Percentiles rank a stretch among this genome's conserved stretches.
Conservation (phyloP, 1,140 invertebrate species). For the Dryas iulia region DNA sequence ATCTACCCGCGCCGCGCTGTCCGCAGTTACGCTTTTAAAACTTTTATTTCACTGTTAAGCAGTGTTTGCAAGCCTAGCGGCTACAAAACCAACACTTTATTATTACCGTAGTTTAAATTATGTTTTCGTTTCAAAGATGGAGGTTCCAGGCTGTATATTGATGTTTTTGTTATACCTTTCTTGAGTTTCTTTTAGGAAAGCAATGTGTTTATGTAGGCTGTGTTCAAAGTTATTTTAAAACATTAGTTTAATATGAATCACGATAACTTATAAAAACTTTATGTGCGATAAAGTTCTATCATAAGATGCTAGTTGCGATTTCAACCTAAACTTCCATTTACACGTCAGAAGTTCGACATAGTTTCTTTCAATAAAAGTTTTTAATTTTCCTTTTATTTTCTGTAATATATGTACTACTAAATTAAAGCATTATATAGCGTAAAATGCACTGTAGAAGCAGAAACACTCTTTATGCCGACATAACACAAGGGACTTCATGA, state of each 20-base stretch:
- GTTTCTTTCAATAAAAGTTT: too few relatives aligned
- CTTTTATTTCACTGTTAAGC: constrained; percentile 29
- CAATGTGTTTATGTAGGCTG: background rate
- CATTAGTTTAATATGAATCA: background rate
- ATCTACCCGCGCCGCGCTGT: constrained; percentile 36
- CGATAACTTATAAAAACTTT: background rate
- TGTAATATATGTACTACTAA: too few relatives aligned
- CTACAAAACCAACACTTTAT: constrained; percentile 6
- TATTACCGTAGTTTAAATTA: background rate
- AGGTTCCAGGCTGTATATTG: background rate
- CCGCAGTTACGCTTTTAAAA: constrained; percentile 41
- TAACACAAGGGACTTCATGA: too few relatives aligned
- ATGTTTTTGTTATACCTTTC: background rate
- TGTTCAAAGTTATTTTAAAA: background rate
- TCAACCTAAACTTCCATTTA: background rate
- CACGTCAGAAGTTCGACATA: too few relatives aligned
- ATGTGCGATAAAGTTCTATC: background rate
- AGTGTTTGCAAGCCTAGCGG: constrained; percentile 17
- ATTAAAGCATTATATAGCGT: too few relatives aligned
- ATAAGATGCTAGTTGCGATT: background rate
- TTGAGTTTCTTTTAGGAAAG: background rate
- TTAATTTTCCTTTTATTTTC: too few relatives aligned
- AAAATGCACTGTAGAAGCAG: too few relatives aligned
- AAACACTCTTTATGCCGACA: too few relatives aligned
- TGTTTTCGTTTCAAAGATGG: background rate